Conservation (phyloP, 1,140 invertebrate species). For the Drosophila dunni region DNA sequence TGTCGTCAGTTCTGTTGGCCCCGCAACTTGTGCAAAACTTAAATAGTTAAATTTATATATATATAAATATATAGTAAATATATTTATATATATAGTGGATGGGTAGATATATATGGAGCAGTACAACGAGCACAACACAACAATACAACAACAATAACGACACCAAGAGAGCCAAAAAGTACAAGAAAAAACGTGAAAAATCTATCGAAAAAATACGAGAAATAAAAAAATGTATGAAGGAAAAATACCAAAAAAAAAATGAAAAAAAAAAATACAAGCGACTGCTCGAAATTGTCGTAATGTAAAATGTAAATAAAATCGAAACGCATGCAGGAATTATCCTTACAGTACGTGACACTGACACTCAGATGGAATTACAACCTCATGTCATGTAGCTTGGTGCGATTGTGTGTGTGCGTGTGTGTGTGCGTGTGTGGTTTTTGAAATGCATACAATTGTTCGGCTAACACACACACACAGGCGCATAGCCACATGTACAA, state of each 20-base stretch:
- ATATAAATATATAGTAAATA: not conserved
- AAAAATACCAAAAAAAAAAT: conserved; percentile 5
- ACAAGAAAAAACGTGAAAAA: not conserved
- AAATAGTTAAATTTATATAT: conserved; percentile 4
- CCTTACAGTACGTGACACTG: conserved; percentile 40
- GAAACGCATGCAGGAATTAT: conserved; percentile 57
- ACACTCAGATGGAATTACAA: conserved; percentile 42
- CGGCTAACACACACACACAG: conserved; percentile 11
- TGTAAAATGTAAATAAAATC: conserved; percentile 46
- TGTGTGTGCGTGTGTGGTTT: conserved; percentile 10
- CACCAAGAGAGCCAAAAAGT: conserved; percentile 3
- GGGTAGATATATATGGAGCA: conserved; percentile 10
- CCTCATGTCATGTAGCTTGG: conserved; percentile 14
- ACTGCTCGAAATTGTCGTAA: conserved; percentile 36
- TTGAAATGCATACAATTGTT: conserved; percentile 26
- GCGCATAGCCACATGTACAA: not conserved
- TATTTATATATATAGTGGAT: not conserved
- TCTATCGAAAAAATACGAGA: too few relatives aligned
- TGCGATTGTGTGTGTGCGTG: conserved; percentile 18
- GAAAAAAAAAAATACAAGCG: conserved; percentile 30
- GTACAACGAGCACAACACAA: conserved; percentile 16
- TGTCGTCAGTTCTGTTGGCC: conserved; percentile 5
- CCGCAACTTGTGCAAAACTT: conserved; percentile 30
- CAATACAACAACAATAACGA: not conserved
- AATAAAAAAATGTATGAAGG: conserved; percentile 1